Base-by-base conservation (phyloP, 2,888 invertebrate genomes). In the Mellilla xanthometata region DNA sequence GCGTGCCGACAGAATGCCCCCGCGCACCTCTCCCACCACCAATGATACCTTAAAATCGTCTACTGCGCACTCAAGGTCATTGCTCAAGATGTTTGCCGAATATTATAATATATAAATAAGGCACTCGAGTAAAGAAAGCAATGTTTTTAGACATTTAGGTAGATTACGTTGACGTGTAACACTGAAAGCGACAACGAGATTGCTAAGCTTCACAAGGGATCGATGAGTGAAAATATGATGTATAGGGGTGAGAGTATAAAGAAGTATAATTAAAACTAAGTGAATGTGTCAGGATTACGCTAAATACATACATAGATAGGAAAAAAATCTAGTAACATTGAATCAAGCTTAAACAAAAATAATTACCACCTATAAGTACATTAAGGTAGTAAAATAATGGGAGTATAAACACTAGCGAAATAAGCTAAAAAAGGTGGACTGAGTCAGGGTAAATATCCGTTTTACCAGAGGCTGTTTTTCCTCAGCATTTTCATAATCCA, bases 401-500 rank as follows among this genome's bases (percentile, higher is more conserved):
- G 54, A 58, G 62, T 52, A 53, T 39, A 56, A 61, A 58, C 48
- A 50, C 62, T 65, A 74, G 73, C 76, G 76, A 79, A 72, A 75
- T 74, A 74, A 73, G 70, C 72, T 76, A 78, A 71, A 75, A 73
- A 72, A 76, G n/a, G 75, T 82, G 82, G 84, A 83, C 79, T 82
- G 65, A 68, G 77, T 68, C 73, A 76, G 81, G 81, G 77, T 73
- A 76, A 73, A 62, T 68, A 72, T 79, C 79, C 76, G 71, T 88
- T 93, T 94, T 94, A 96, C 96, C 96, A 96, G 94, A 92, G 96
- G 96, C 88, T 95, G 94, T 91, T 95, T 95, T 92, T 96, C 96
- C 93, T 96, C 96, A 90, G 94, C 93, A 87, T 94, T 93, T 91
- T 95, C 94, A 93, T 94, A 95, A 93, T 95, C 96, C 94, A 94